Percentiles rank a stretch among this genome's conserved stretches.
Evolutionary conservation across 2,113 vertebrate genomes (phyloP).

Genomic region (Ptilonorhynchus violaceus): DNA sequence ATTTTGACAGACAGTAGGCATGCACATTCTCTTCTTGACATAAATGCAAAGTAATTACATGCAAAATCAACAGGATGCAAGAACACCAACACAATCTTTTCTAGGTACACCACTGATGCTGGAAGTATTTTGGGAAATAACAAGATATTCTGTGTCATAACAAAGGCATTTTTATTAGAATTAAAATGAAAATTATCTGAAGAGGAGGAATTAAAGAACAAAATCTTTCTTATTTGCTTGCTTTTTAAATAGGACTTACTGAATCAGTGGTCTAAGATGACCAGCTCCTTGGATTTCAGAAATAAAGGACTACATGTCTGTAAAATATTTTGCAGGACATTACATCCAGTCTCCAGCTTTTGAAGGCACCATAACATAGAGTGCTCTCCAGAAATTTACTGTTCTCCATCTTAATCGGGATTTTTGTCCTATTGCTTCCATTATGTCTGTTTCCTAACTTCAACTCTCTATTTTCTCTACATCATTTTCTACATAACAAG

Average conservation of each 20-base stretch:
- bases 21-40: neutral
- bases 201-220: neutral
- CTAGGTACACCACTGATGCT: neutral
- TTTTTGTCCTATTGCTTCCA: neutral
- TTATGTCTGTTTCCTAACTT: neutral
- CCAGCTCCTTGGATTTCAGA: neutral
- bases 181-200: slow-evolving; percentile 34
- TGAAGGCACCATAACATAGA: neutral
- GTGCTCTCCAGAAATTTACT: neutral
- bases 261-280: neutral
- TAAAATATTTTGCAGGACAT: neutral
- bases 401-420: neutral
- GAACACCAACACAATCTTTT: slow-evolving; percentile 8
- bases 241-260: neutral
- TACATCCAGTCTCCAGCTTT: neutral
- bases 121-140: slow-evolving; percentile 10
- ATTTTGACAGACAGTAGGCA: neutral
- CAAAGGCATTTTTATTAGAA: slow-evolving; percentile 55
- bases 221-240: neutral
- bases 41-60: neutral
- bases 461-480: neutral
- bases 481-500: neutral
- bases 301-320: neutral
- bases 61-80: neutral
- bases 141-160: slow-evolving; percentile 18